Evolutionary conservation across 2,797 vertebrate genomes (phyloP).

Genomic region (Rhinichthys osculus): DNA sequence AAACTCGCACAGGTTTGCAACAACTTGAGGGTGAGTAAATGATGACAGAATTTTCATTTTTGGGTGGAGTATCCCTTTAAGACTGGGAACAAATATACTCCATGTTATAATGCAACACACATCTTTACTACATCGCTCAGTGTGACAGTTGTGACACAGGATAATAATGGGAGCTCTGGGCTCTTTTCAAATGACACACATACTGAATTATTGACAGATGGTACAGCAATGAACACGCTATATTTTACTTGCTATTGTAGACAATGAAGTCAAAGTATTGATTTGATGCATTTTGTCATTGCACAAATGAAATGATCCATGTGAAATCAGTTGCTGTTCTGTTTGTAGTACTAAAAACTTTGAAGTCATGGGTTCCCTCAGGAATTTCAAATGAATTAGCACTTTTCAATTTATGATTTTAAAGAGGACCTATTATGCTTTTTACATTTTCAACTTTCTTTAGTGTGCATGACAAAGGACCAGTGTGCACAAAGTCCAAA

Average conservation of each 20-base stretch:
- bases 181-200: conserved; percentile 20
- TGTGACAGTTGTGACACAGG: conserved; percentile 50
- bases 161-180: conserved; percentile 27
- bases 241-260: background rate
- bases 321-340: conserved; percentile 1
- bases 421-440: background rate
- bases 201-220: conserved; percentile 51
- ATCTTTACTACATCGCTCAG: conserved; percentile 50
- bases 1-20: too few species aligned
- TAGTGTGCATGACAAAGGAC: background rate
- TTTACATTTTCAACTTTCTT: background rate
- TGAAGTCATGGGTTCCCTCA: background rate
- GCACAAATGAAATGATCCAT: background rate
- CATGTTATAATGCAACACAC: conserved; percentile 52
- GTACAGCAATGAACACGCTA: conserved; percentile 18
- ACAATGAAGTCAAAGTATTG: background rate
- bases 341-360: background rate
- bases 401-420: background rate
- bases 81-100: conserved; percentile 57
- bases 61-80: background rate
- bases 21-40: too few species aligned
- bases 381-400: background rate
- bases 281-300: background rate
- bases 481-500: background rate
- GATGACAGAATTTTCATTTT: too few species aligned